These are phyloP conservation scores for crab-eating macaque (Macaca fascicularis) DNA, from an alignment of 2,113 vertebrate genomes.

Conservation along the genomic window T2T-MFA8v1.1 NC_088381.1:100596501-100597000, in stretches of 20 bases:
- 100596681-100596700: not conserved
- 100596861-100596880: not conserved
- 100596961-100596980: not conserved
- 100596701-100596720: not conserved
- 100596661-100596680: not conserved
- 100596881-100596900: not conserved
- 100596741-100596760: not conserved
- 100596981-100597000: not conserved
- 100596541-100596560: constrained; percentile 27
- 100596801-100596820: not conserved
- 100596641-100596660: not conserved
- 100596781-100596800: not conserved
- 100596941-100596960: constrained; percentile 13
- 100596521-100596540: constrained; percentile 17
- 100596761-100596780: not conserved
- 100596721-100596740: not conserved
- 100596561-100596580: not conserved
- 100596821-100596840: not conserved
- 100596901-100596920: not conserved
- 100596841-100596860: constrained; percentile 24
- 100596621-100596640: not conserved
- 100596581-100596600: not conserved
- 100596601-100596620: not conserved
- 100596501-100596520: not conserved
- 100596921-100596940: not conserved